Percentiles rank a stretch among this genome's conserved stretches.
Evolutionary conservation across 2,888 invertebrate species (phyloP).

Genomic region (Tupiocoris notatus): DNA sequence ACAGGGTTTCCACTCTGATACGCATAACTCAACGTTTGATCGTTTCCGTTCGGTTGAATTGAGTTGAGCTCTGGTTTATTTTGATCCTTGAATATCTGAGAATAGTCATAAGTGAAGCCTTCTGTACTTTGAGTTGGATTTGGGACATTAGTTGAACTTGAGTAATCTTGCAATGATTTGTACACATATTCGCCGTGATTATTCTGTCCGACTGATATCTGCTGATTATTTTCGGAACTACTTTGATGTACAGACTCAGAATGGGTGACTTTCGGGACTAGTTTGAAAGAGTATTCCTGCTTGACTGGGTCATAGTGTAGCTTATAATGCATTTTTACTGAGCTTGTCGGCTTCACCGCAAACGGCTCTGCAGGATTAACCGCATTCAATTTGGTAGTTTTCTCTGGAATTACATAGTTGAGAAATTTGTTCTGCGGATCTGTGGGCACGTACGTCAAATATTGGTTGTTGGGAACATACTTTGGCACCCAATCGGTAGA

Average conservation of each 20-base stretch:
- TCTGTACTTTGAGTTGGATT: background rate
- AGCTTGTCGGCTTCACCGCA: conserved; percentile 1
- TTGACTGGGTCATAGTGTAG: conserved; percentile 28
- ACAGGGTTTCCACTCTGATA: background rate
- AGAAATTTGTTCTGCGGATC: background rate
- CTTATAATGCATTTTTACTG: conserved; percentile 36
- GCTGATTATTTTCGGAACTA: background rate
- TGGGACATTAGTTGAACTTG: background rate
- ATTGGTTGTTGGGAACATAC: conserved; percentile 1
- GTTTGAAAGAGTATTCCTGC: conserved; percentile 26
- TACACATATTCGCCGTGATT: conserved; percentile 1
- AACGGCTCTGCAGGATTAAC: conserved; percentile 7
- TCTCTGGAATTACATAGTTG: conserved; percentile 9
- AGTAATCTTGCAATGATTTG: background rate
- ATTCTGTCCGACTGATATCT: background rate
- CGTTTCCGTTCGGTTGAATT: background rate
- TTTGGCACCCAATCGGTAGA: conserved; percentile 38
- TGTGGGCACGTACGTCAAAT: conserved; percentile 18
- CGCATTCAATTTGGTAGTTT: background rate
- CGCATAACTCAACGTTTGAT: background rate
- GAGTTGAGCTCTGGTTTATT: background rate
- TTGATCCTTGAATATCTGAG: background rate
- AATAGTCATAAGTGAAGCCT: background rate
- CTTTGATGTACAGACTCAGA: background rate
- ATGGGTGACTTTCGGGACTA: background rate